These are phyloP conservation scores for Nomada ruficornis DNA, from an alignment of 2,888 invertebrate species.

Conservation along the genomic window DNA sequence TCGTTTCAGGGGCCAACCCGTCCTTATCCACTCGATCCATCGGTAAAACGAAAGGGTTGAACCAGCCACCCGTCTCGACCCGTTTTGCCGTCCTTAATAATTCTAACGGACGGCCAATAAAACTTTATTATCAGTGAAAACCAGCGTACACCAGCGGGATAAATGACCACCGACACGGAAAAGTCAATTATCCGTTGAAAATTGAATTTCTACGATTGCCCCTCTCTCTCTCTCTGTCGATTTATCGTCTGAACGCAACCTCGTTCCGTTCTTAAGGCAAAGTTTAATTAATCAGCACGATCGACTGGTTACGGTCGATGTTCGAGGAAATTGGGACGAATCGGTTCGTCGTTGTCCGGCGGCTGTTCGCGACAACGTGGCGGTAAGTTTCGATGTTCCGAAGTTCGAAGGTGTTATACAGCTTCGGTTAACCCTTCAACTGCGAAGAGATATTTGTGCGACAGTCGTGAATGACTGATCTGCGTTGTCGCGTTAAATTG, in stretches of 20 bases:
- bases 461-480: too few relatives aligned
- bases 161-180: neutral
- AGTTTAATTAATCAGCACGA: constrained; percentile 11
- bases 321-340: constrained; percentile 6
- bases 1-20: too few relatives aligned
- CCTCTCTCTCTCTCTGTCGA: neutral
- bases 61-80: too few relatives aligned
- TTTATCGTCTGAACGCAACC: neutral
- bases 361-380: neutral
- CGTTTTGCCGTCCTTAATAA: neutral
- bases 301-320: neutral
- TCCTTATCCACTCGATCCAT: too few relatives aligned
- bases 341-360: constrained; percentile 6
- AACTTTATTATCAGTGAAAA: constrained; percentile 22
- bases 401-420: too few relatives aligned
- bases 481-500: too few relatives aligned
- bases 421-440: too few relatives aligned
- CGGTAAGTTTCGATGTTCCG: neutral
- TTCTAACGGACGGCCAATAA: neutral
- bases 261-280: neutral
- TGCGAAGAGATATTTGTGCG: too few relatives aligned
- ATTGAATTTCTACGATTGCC: too few relatives aligned
- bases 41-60: neutral
- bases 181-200: too few relatives aligned
- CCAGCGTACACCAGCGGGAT: neutral